phyloP scores from a whole-genome alignment of 2,797 vertebrate species.

The Sparidentex hasta region DNA sequence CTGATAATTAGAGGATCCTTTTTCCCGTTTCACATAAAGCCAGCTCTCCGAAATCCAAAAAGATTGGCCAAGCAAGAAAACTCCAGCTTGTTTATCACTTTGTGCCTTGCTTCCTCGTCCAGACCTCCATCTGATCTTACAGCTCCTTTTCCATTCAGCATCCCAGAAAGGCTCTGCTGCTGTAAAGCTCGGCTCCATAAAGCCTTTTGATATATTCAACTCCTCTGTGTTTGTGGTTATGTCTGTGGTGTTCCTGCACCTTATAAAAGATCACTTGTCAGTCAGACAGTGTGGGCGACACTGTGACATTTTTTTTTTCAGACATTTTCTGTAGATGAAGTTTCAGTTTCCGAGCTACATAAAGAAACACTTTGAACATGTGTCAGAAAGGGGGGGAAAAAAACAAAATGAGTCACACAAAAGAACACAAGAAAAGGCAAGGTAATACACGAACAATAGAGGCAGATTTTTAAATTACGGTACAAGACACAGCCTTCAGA shows the following conservation, averaged over 20 bases:
- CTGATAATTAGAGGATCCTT: conserved; percentile 69
- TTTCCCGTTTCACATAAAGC: conserved; percentile 35
- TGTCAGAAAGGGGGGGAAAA: not conserved
- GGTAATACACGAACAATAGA: too few relatives aligned
- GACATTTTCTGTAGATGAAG: not conserved
- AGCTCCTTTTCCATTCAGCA: not conserved
- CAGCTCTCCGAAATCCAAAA: conserved; percentile 18
- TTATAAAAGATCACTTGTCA: conserved; percentile 20
- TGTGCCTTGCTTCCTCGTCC: not conserved
- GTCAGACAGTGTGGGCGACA: not conserved
- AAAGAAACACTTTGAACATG: not conserved
- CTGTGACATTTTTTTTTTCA: conserved; percentile 16
- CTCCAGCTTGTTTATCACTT: conserved; percentile 15
- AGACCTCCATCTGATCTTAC: not conserved
- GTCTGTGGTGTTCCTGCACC: not conserved
- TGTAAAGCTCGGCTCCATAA: not conserved
- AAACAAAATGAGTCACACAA: not conserved
- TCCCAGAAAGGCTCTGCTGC: not conserved
- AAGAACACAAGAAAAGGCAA: not conserved
- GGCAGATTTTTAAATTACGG: not conserved
- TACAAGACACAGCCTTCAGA: not conserved
- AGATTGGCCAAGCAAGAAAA: not conserved
- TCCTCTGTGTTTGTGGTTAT: not conserved
- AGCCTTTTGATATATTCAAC: not conserved
- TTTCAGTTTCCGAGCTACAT: not conserved